phyloP scores from a whole-genome alignment of 2,888 invertebrate genomes.

The Diabrotica balteata region DNA sequence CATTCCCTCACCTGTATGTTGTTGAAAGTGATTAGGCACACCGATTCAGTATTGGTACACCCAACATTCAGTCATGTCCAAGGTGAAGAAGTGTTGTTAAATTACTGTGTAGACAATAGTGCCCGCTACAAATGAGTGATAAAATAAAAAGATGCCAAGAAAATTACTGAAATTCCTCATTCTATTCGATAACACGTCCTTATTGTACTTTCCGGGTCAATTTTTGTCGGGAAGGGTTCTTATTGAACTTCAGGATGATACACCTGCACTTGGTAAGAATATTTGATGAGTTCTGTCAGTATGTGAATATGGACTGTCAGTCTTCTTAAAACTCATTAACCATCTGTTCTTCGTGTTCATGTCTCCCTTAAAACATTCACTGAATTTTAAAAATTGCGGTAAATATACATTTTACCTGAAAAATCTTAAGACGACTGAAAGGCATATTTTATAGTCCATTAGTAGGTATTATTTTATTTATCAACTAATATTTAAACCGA shows the following conservation, averaged over 20 bases:
- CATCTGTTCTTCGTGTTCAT: not conserved
- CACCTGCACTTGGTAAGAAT: slow-evolving; percentile 81
- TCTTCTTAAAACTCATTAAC: slow-evolving; percentile 30
- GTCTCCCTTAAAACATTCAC: slow-evolving; percentile 13
- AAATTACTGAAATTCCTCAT: slow-evolving; percentile 92
- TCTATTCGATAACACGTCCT: slow-evolving; percentile 90
- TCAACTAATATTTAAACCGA: no score
- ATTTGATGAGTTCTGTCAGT: slow-evolving; percentile 36
- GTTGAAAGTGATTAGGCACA: slow-evolving; percentile 37
- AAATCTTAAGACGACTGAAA: no score
- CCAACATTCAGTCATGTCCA: slow-evolving; percentile 32
- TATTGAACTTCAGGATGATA: slow-evolving; percentile 92
- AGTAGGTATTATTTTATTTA: no score
- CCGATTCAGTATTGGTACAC: slow-evolving; percentile 29
- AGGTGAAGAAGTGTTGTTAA: slow-evolving; percentile 35
- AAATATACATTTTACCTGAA: not conserved
- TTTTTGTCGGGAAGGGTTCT: slow-evolving; percentile 91
- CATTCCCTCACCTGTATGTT: slow-evolving; percentile 39
- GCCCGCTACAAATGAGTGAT: slow-evolving; percentile 27
- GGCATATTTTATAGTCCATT: no score
- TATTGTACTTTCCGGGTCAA: slow-evolving; percentile 92
- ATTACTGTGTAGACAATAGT: slow-evolving; percentile 29
- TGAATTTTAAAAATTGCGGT: slow-evolving; percentile 26
- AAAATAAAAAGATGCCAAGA: slow-evolving; percentile 70
- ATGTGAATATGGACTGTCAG: slow-evolving; percentile 31